Evolutionary conservation across 2,888 invertebrate genomes (phyloP).

Genomic region (Saturnia pavonia): DNA sequence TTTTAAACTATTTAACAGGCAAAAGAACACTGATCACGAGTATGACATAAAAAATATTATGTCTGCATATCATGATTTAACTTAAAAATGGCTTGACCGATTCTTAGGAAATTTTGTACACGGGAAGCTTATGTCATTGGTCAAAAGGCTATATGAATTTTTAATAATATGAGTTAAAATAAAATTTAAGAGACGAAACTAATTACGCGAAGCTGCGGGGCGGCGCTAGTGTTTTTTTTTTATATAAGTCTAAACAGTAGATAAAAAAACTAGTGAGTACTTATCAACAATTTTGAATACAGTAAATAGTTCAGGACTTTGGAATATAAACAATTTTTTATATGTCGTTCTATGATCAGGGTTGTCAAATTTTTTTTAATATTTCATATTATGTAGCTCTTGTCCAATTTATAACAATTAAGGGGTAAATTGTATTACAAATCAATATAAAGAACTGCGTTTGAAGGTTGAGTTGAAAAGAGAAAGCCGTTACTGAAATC

Average conservation of each 20-base stretch:
- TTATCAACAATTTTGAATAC: slow-evolving; percentile 4
- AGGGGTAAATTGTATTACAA: background rate
- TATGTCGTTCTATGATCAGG: background rate
- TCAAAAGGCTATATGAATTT: too few relatives aligned
- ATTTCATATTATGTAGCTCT: too few relatives aligned
- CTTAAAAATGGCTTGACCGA: too few relatives aligned
- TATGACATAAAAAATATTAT: too few relatives aligned
- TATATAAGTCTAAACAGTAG: background rate
- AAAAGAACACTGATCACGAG: too few relatives aligned
- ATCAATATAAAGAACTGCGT: background rate
- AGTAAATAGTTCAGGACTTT: background rate
- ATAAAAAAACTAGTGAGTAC: background rate
- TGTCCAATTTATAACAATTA: background rate
- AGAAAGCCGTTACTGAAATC: background rate
- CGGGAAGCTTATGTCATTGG: too few relatives aligned
- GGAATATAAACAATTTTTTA: background rate
- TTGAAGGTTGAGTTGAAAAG: background rate
- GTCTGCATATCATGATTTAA: too few relatives aligned
- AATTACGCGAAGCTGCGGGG: too few relatives aligned
- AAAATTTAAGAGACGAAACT: too few relatives aligned
- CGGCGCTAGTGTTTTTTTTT: background rate
- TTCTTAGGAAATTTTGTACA: too few relatives aligned
- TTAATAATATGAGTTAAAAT: too few relatives aligned
- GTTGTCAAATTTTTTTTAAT: background rate
- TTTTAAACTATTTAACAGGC: too few relatives aligned